Evolutionary conservation across 2,797 vertebrate genomes (phyloP), one percentile per base, ranked within the genome.

Genomic region (Melanogrammus aeglefinus): DNA sequence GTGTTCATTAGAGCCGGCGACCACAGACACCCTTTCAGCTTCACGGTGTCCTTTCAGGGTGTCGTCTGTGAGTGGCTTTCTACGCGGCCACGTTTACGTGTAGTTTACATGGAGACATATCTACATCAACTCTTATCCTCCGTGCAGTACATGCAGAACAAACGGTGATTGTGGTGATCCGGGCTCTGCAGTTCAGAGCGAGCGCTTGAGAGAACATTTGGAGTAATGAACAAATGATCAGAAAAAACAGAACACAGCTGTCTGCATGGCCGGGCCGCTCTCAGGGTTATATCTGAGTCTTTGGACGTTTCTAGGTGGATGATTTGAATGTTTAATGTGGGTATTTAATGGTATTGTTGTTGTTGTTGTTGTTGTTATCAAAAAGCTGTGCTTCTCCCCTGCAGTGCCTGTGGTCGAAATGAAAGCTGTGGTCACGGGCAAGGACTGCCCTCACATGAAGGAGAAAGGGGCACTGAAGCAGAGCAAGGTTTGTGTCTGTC

Each of bases 401-500:
- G 73, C 94, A 99, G 98, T 99, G 92, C 97, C 98, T 27, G 97
- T 99, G 93, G 97, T 97, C 88, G 98, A 99, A 91, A 99, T 99
- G 94, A 99, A 99, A 95, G 97, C 97, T 79, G 95, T 99, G 88
- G 96, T 99, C 93, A 99, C 97, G 66, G 98, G 98, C 88, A 99
- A 99, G 89, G 98, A 99, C 91, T 99, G 98, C 89, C 98, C 97
- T 88, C 97, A 99, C 88, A 98, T 99, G 97, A 99, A 99, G 92
- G 98, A 99, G 91, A 99, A 98, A 91, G 97, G 97, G 92, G 97
- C 97, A 88, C 96, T 98, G 87, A 99, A 99, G 95, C 98, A 99
- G 94, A 99, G 98, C 92, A 99, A 99, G 97, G 98, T 99, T 93
- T 69, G 51, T 73, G 76, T 76, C 74, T 73, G 69, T 72, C 69